Conservation (phyloP, 2,113 vertebrate species). For the Mellivora capensis region DNA sequence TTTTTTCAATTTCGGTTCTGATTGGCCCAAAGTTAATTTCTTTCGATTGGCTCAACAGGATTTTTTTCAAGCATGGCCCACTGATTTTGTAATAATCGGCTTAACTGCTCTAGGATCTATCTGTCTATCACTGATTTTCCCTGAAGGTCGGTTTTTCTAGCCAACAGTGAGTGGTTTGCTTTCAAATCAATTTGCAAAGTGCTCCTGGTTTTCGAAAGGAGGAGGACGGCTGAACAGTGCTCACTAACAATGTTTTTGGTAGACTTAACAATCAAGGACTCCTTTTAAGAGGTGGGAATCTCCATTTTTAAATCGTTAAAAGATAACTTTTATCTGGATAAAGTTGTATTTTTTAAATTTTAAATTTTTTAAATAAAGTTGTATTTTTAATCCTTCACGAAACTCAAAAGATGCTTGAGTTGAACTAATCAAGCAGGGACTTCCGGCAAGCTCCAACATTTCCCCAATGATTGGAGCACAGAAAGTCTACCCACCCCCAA, state of each 20-base stretch:
- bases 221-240: neutral
- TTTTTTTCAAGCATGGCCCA: neutral
- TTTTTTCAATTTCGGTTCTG: neutral
- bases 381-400: neutral
- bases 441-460: constrained; percentile 1
- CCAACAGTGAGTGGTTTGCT: neutral
- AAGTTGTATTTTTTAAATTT: constrained; percentile 3
- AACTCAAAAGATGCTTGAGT: constrained; percentile 14
- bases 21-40: constrained; percentile 27
- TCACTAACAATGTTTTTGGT: neutral
- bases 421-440: neutral
- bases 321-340: neutral
- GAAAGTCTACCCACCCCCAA: neutral
- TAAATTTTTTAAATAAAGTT: too few species aligned
- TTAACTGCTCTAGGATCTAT: neutral
- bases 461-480: neutral
- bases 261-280: neutral
- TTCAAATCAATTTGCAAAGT: constrained; percentile 2
- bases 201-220: constrained; percentile 21
- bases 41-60: neutral
- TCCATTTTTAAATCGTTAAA: constrained; percentile 1
- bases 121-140: neutral
- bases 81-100: constrained; percentile 22
- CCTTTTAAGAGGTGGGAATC: neutral
- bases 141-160: neutral